Base-by-base conservation (phyloP, 2,888 invertebrate species). In the Steinernema hermaphroditum region DNA sequence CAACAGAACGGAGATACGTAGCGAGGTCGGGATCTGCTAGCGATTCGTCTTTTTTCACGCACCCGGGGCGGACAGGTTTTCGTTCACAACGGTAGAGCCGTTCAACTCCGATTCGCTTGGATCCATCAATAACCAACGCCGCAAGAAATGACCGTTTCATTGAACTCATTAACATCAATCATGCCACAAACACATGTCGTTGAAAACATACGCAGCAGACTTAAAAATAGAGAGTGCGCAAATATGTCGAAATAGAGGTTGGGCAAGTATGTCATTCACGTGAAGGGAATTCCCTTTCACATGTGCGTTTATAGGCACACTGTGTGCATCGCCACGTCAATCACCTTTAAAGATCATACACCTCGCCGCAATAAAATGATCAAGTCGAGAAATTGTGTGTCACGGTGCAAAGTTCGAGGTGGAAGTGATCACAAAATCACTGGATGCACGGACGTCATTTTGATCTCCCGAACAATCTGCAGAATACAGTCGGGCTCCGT, bases 311-410 rank as follows among this genome's bases (percentile, higher is more conserved):
- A 19, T 19, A 54, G 27, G 24, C 27, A 54, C 54, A 27, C 54
- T 27, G 54, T 54, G 62, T 62, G 62, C 19, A 14, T 19, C 14
- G 32, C 22, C 32, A 62, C 62, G 62, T 62, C 62, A 62, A 62
- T 62, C 62, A 62, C 62, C 62, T 62, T 62, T 62, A 32, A 62
- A 62, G 62, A 62, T 62, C 62, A 62, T 32, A 62, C 32, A 62
- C 62, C 62, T 62, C 29, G 29, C 34, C 9, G 9, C 29, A 27
- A 32, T 32, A 62, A 62, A 62, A 29, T 32, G 12, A 50, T 50
- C n/a, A 27, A 16, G 34, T 62, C 62, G 29, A 62, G 62, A 62
- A 62, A 62, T 12, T 24, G 62, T 32, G n/a, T n/a, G 62, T 27
- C 34, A 32, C 62, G 8, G 27, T 29, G 62, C 29, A 62, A 62